Conservation (phyloP, 64 coral and sea anemone species). For the Actinia equina region DNA sequence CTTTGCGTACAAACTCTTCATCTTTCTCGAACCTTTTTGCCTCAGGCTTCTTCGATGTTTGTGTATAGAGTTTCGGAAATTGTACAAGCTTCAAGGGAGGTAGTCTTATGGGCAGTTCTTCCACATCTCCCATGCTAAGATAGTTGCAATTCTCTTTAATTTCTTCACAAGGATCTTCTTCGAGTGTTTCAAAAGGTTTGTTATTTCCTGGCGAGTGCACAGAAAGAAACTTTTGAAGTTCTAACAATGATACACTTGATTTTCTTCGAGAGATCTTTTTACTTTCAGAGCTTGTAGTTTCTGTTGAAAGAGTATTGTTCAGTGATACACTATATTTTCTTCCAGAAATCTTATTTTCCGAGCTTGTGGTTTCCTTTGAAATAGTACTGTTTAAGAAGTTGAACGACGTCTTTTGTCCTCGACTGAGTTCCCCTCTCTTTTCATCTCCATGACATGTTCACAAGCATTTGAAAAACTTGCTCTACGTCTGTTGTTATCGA, state of each 20-base stretch:
- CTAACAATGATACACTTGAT: not conserved
- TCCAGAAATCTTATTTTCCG: not conserved
- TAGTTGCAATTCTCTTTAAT: not conserved
- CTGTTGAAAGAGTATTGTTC: not conserved
- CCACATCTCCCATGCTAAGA: not conserved
- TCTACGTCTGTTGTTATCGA: not conserved
- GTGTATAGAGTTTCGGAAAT: not conserved
- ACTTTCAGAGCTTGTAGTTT: not conserved
- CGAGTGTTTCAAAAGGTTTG: not conserved
- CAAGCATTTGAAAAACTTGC: not conserved
- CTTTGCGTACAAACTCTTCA: not conserved
- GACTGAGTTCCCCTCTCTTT: not conserved
- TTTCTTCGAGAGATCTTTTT: not conserved
- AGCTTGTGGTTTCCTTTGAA: not conserved
- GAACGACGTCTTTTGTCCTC: not conserved
- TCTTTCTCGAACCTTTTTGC: not conserved
- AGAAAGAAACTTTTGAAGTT: conserved; percentile 4
- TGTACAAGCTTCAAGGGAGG: not conserved
- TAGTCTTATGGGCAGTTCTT: not conserved
- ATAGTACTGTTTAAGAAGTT: not conserved
- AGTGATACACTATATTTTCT: not conserved
- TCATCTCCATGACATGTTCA: not conserved
- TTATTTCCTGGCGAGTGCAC: not conserved
- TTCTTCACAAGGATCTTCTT: not conserved
- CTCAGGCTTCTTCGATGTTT: not conserved